Percentiles rank a stretch among this genome's conserved stretches.
Evolutionary conservation across 2,113 vertebrate species (phyloP).

Genomic region (Macquaria australasica): DNA sequence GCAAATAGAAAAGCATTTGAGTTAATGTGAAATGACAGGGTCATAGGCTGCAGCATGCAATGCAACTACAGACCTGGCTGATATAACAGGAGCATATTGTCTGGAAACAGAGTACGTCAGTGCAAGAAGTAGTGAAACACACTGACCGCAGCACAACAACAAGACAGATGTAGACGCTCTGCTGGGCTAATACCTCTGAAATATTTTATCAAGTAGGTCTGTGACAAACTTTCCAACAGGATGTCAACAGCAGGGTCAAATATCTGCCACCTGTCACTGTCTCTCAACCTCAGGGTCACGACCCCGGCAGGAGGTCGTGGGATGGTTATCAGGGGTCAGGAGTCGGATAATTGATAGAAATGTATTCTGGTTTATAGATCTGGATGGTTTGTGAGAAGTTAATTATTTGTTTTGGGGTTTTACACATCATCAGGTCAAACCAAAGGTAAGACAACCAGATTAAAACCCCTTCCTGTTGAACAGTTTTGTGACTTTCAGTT

Average conservation of each 20-base stretch:
- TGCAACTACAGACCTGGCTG: neutral
- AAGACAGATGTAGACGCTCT: neutral
- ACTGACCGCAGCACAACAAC: neutral
- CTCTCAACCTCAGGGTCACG: conserved; percentile 33
- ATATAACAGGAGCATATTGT: neutral
- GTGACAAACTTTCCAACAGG: neutral
- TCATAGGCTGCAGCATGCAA: too few species aligned
- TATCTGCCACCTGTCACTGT: conserved; percentile 47
- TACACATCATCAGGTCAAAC: neutral
- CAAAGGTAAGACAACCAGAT: neutral
- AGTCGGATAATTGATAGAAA: conserved; percentile 4
- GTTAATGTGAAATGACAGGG: neutral
- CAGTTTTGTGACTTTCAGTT: neutral
- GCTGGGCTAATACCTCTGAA: neutral
- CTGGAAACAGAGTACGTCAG: neutral
- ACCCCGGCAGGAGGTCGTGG: neutral
- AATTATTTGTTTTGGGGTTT: neutral
- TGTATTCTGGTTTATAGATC: too few species aligned
- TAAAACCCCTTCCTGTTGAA: neutral
- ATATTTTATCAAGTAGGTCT: rapidly evolving
- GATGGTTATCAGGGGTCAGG: conserved; percentile 42
- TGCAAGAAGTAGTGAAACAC: neutral
- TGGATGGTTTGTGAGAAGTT: neutral
- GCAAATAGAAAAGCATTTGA: neutral
- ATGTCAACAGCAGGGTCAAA: conserved; percentile 11